Evolutionary conservation across 2,888 invertebrate species (phyloP), one percentile per base, ranked within the genome.

Genomic region (Acanthosoma haemorrhoidale): DNA sequence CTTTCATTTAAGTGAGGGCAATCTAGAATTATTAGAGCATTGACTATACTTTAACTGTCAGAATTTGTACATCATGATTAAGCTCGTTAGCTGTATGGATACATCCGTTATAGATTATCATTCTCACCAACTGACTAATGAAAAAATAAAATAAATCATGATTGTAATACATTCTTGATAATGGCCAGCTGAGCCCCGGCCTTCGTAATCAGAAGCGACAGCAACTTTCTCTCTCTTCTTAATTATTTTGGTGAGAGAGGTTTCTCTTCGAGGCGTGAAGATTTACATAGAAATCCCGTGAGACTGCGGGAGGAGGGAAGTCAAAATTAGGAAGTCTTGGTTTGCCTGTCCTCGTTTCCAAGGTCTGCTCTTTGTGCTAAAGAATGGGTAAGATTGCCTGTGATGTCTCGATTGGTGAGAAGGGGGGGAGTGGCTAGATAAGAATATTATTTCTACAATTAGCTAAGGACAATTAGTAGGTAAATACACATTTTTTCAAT

Each of bases 281-380:
- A 51, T 51, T 51, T 51, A 51, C 51, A 51, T 51, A 51, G 51
- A 51, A 51, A 51, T 51, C 51, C 51, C 51, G 51, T n/a, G 51
- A 25, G 51, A 11, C n/a, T 25, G 51, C 2, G 25, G 1, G 51
- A 2, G 21, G 51, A 25, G 18, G 18, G 18, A 43, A 43, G 25
- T 51, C 51, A 51, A 51, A 51, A 51, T 51, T 51, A 51, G 51
- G 51, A 51, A 51, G 51, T 51, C 51, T 51, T 25, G 51, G 51
- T 51, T 51, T 51, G 51, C 29, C 51, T 25, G 51, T 25, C 51
- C 51, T 51, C 51, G n/a, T 51, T 51, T 25, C 51, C 29, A n/a
- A 25, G 51, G 51, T 25, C n/a, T 2, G 21, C 51, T 51, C 51
- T 51, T 51, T 51, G 51, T 51, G 21, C 51, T 51, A 13, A 0